Evolutionary conservation across 2,888 invertebrate species (phyloP), one percentile per base, ranked within the genome.

Genomic region (Mesorhabditis spiculigera): DNA sequence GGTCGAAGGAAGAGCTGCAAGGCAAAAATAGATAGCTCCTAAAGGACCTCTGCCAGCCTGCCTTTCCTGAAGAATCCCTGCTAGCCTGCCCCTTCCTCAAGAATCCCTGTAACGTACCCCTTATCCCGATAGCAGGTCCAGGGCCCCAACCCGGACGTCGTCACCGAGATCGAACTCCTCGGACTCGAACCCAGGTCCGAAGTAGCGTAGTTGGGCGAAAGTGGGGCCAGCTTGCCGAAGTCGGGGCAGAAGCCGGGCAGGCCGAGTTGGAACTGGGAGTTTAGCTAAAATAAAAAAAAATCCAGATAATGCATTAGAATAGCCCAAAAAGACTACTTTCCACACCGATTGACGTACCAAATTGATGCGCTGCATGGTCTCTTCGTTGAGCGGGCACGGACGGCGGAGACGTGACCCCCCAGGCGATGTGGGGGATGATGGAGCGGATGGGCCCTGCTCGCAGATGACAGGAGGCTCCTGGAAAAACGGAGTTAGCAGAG

Each of bases 121-220:
- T 73, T 73, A 43, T 84, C 82, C 6, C 84, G 72, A 71, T 82
- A 84, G 4, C 75, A 78, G 45, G 76, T 82, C 84, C 83, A 84
- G 4, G 84, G 79, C 4, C 81, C 78, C 6, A 81, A 72, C 13
- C 70, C 67, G 13, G 74, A 72, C 4, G 77, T 68, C 4, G 77
- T 75, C 28, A 80, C 74, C 65, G 76, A 76, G 45, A 80, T 78
- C 5, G 82, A 82, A 65, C 73, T 73, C 43, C 84, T 69, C 3
- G 85, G 86, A 58, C 76, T 76, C 45, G 81, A 81, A 45, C 86
- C 86, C 43, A 86, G 73, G 67, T 86, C 86, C 8, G 80, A 80
- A 5, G 86, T 86, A 5, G 85, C 81, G 70, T 86, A 86, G 68
- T 75, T 78, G 41, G 85, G 85, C 4, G 81, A 80, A 13, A 82